Evolutionary conservation across 2,888 invertebrate species (phyloP).

Genomic region (Glaucopsyche alexis): DNA sequence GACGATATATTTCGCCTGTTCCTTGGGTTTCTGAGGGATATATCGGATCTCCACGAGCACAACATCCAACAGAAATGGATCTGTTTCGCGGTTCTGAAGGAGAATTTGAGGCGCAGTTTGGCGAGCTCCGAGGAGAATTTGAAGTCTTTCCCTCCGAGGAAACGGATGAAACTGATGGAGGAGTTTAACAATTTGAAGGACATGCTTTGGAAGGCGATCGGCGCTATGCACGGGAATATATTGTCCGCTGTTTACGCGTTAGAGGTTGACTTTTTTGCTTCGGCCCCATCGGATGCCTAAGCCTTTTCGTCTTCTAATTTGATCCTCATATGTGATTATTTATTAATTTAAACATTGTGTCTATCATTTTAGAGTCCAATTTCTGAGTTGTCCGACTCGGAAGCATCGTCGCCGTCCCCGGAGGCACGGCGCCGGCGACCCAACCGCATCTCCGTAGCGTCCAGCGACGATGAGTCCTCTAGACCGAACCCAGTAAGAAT

Average conservation of each 20-base stretch:
- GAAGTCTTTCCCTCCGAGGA: constrained; percentile 43
- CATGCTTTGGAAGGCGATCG: constrained; percentile 59
- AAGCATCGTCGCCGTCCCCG: constrained; percentile 65
- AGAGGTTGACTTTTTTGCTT: constrained; percentile 41
- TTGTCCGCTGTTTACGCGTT: constrained; percentile 40
- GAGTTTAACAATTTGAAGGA: constrained; percentile 57
- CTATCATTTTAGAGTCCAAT: constrained; percentile 66
- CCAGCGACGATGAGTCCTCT: constrained; percentile 67
- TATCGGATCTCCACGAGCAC: constrained; percentile 45
- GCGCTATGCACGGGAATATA: constrained; percentile 60
- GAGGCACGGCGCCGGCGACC: constrained; percentile 55
- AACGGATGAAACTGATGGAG: constrained; percentile 46
- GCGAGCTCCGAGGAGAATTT: constrained; percentile 52
- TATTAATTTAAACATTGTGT: not conserved
- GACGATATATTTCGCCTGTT: constrained; percentile 44
- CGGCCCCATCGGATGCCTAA: too few relatives aligned
- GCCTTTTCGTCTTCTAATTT: too few relatives aligned
- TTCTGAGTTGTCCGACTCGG: constrained; percentile 82
- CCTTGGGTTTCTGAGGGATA: constrained; percentile 46
- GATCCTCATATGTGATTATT: not conserved
- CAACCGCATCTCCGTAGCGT: constrained; percentile 66
- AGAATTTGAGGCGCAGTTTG: constrained; percentile 52
- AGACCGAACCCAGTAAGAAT: constrained; percentile 52
- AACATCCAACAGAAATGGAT: constrained; percentile 59
- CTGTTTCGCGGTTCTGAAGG: constrained; percentile 56